Evolutionary conservation across 2,797 vertebrate genomes (phyloP).

Genomic region (Phoeniculus purpureus): DNA sequence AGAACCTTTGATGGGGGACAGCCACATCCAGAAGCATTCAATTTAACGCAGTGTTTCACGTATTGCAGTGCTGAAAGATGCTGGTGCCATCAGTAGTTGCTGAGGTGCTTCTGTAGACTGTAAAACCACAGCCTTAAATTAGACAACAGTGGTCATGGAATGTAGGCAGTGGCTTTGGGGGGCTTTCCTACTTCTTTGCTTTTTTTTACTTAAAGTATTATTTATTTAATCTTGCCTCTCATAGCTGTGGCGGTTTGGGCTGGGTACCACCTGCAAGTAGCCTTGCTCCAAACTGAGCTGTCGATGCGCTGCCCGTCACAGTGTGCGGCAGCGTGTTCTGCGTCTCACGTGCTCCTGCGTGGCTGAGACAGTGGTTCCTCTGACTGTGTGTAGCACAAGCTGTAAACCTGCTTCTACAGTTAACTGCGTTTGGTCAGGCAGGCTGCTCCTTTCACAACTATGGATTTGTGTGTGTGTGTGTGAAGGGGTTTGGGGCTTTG

Average conservation of each 20-base stretch:
- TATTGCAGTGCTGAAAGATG: not conserved
- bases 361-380: not conserved
- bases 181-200: not conserved
- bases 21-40: not conserved
- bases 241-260: not conserved
- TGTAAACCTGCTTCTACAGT: not conserved
- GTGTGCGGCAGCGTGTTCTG: not conserved
- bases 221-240: not conserved
- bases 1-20: not conserved
- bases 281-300: not conserved
- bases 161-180: not conserved
- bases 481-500: not conserved
- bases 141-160: not conserved
- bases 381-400: not conserved
- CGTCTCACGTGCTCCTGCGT: rapidly evolving
- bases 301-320: not conserved
- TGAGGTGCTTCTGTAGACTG: not conserved
- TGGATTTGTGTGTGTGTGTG: not conserved
- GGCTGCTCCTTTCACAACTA: not conserved
- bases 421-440: not conserved
- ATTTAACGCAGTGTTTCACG: not conserved
- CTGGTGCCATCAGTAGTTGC: not conserved
- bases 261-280: not conserved
- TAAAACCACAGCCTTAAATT: not conserved
- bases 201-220: not conserved